phyloP scores from a whole-genome alignment of 2,797 vertebrate species.

The Semaprochilodus insignis region DNA sequence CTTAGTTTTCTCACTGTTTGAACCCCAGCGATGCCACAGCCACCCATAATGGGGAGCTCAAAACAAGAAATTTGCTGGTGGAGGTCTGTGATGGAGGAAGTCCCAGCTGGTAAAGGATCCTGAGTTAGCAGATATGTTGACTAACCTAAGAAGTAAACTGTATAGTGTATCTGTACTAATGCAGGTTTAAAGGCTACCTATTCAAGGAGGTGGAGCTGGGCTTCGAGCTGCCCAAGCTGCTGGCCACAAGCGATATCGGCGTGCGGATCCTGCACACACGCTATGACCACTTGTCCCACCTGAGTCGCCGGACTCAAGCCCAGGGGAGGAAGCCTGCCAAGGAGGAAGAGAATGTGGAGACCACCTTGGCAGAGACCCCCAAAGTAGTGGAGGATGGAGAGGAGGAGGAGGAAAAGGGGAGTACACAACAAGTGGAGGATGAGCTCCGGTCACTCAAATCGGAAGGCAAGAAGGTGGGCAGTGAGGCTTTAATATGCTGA shows the following conservation, averaged over 20 bases:
- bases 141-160: too few relatives aligned
- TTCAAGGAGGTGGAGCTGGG: slow-evolving; percentile 77
- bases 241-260: slow-evolving; percentile 79
- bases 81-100: too few relatives aligned
- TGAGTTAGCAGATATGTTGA: too few relatives aligned
- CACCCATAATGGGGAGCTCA: too few relatives aligned
- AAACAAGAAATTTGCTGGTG: too few relatives aligned
- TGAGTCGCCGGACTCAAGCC: slow-evolving; percentile 56
- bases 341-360: slow-evolving; percentile 12
- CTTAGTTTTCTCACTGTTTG: too few relatives aligned
- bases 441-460: slow-evolving; percentile 54
- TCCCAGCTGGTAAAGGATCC: too few relatives aligned
- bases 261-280: slow-evolving; percentile 85
- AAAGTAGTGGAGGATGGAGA: slow-evolving; percentile 5
- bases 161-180: background rate
- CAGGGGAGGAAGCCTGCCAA: slow-evolving; percentile 25
- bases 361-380: background rate
- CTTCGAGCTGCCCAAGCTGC: slow-evolving; percentile 85
- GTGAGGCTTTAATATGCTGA: background rate
- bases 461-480: slow-evolving; percentile 66
- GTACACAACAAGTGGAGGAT: slow-evolving; percentile 54
- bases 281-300: slow-evolving; percentile 87
- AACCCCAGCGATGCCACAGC: too few relatives aligned
- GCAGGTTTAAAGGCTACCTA: slow-evolving; percentile 80
- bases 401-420: slow-evolving; percentile 45